These are phyloP conservation scores for Siniperca knerii DNA, from an alignment of 2,113 vertebrate species.

Conservation along the genomic window DNA sequence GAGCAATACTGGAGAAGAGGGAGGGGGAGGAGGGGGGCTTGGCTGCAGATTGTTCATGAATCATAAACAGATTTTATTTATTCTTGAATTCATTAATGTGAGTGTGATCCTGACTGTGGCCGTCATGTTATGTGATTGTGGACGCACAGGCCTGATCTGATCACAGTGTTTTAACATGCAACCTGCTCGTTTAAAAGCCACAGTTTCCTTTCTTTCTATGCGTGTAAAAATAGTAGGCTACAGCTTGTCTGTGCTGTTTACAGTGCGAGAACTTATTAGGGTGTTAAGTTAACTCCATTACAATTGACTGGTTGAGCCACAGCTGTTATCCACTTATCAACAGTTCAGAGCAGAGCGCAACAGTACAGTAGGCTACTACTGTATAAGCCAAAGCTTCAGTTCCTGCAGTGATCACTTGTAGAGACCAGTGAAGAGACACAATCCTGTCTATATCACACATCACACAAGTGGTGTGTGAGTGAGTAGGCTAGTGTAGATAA, in stretches of 20 bases:
- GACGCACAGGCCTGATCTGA: constrained; percentile 53
- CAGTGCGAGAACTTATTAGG: constrained; percentile 37
- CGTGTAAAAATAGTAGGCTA: constrained; percentile 16
- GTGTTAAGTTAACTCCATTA: constrained; percentile 48
- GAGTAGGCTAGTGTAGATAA: background rate
- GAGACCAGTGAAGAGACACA: background rate
- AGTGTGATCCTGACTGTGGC: background rate
- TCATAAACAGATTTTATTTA: constrained; percentile 4
- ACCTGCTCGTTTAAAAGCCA: background rate
- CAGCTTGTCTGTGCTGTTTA: background rate
- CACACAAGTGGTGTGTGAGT: background rate
- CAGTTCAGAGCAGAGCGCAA: constrained; percentile 40
- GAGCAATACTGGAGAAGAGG: constrained; percentile 10
- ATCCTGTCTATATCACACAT: background rate
- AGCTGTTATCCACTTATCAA: constrained; percentile 36
- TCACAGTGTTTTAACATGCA: constrained; percentile 3
- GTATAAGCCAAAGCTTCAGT: background rate
- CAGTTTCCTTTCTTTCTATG: background rate
- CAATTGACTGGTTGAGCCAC: constrained; percentile 6
- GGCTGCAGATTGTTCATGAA: constrained; percentile 16
- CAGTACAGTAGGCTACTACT: constrained; percentile 9
- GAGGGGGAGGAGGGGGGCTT: background rate
- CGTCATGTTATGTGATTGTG: constrained; percentile 9
- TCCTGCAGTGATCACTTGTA: constrained; percentile 21
- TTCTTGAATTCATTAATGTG: background rate